Evolutionary conservation across 2,888 invertebrate species (phyloP).

Genomic region (Watsonalla binaria): DNA sequence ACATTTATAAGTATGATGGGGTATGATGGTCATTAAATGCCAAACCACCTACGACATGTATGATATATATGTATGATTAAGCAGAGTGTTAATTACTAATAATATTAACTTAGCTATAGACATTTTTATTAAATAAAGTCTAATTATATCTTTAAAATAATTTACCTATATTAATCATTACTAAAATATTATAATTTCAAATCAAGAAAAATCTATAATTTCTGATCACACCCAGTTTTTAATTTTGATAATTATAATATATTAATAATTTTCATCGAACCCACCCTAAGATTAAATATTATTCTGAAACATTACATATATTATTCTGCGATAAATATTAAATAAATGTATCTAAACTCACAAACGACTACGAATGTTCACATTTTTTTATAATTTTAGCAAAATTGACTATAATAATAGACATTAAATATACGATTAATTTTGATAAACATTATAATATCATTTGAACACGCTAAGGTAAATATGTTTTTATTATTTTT

Average conservation of each 20-base stretch:
- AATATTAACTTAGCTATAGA: too few relatives aligned
- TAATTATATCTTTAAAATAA: too few relatives aligned
- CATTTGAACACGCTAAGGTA: conserved; percentile 24
- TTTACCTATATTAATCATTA: too few relatives aligned
- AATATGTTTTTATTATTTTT: background rate
- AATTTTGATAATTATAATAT: background rate
- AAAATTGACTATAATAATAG: conserved; percentile 31
- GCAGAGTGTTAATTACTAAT: too few relatives aligned
- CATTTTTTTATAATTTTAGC: conserved; percentile 24
- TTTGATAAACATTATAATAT: conserved; percentile 2
- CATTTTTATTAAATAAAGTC: too few relatives aligned
- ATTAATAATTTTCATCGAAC: too few relatives aligned
- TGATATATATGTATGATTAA: background rate
- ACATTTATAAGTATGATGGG: too few relatives aligned
- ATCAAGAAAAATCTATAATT: too few relatives aligned
- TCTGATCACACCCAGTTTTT: background rate
- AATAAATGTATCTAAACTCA: conserved; percentile 21
- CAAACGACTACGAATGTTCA: conserved; percentile 38
- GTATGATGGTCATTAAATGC: too few relatives aligned
- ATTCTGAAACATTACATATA: too few relatives aligned
- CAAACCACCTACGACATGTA: too few relatives aligned
- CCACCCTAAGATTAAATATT: background rate
- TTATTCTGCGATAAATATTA: conserved; percentile 18
- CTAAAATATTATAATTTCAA: too few relatives aligned
- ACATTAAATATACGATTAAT: conserved; percentile 8